Evolutionary conservation across 2,113 vertebrate species (phyloP).

Genomic region (Callaeas wilsoni): DNA sequence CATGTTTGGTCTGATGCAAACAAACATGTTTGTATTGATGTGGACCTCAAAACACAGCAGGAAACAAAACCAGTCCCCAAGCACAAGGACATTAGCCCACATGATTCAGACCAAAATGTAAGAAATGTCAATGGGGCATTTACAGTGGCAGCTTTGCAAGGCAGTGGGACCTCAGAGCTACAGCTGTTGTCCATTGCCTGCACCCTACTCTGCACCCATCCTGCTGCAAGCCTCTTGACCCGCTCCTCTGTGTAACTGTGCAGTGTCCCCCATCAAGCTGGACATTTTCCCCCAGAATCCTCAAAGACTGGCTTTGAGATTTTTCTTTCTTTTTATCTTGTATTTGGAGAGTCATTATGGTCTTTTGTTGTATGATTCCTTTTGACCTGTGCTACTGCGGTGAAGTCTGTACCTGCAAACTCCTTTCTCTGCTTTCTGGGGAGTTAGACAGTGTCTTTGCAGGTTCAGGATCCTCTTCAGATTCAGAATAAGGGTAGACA

Average conservation of each 20-base stretch:
- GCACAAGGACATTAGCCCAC: background rate
- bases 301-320: background rate
- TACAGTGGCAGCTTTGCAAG: background rate
- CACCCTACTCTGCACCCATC: background rate
- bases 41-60: background rate
- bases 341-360: background rate
- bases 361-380: background rate
- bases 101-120: background rate
- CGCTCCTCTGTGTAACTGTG: background rate
- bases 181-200: background rate
- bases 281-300: background rate
- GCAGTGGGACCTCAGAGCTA: background rate
- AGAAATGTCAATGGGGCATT: background rate
- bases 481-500: background rate
- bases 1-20: background rate
- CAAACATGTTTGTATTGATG: background rate
- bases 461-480: background rate
- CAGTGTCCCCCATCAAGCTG: background rate
- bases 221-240: fast-evolving
- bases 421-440: background rate
- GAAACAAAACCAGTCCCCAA: background rate
- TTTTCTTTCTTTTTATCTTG: background rate
- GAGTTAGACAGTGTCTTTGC: background rate
- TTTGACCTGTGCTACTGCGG: background rate
- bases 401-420: background rate